Evolutionary conservation across 2,113 vertebrate species (phyloP), one percentile per base, ranked within the genome.

Genomic region (Pelmatolapia mariae): DNA sequence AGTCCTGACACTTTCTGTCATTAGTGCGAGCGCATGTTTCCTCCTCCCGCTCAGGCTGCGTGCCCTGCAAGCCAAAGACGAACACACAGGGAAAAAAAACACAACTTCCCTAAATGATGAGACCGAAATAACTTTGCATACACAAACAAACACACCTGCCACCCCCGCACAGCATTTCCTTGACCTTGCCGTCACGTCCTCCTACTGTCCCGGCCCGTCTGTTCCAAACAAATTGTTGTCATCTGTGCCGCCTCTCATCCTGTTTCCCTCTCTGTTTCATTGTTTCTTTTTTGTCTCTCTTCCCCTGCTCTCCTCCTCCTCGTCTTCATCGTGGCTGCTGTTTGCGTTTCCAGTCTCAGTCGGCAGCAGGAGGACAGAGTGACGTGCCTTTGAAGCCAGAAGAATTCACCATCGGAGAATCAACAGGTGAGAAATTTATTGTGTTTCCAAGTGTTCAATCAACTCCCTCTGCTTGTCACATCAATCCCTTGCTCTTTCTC

Each of bases 341-440:
- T 57, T 7, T 82, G 45, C 47, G 22, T 88, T 61, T 93, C 68
- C 93, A 99, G 98, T 99, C 98, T 4, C 96, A 98, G 87, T 95
- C 97, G 2, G 97, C 97, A 0, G 95, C 63, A 18, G 97, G 96
- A 50, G 97, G 96, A 87, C 97, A 96, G 38, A 96, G 86, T 0
- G 98, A 99, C 4, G 6, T 98, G 36, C 96, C 97, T 71, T 92
- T 99, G 61, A 98, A 97, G 71, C 95, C 95, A 5, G 97, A 98
- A 63, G 98, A 99, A 13, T 99, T 98, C 86, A 94, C 96, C n/a
- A 52, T 97, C 45, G 94, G 95, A 22, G 97, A 98, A 87, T 97
- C 95, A 24, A 88, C 97, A 97, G 98, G 99, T 99, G 73, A 89
- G 97, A 90, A 85, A 91, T 59, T 84, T 80, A 83, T 92, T 92